Conservation (phyloP, 2,113 vertebrate species). For the Pluvianellus socialis region DNA sequence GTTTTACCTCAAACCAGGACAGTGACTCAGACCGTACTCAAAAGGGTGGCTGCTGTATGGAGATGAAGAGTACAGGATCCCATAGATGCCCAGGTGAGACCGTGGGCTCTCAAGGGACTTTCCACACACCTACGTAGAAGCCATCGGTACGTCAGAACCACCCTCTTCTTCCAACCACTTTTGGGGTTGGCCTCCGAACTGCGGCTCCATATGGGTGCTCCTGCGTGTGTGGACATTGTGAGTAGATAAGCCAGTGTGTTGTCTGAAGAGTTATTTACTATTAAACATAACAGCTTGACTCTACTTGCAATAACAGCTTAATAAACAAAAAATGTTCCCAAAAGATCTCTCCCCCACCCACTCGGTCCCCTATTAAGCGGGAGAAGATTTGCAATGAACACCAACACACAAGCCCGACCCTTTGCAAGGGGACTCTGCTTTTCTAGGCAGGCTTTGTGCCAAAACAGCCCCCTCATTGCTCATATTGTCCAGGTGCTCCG, state of each 20-base stretch:
- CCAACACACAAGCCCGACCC: not conserved
- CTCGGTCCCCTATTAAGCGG: fast-evolving
- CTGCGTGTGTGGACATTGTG: not conserved
- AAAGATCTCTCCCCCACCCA: not conserved
- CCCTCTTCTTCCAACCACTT: not conserved
- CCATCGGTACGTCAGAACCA: not conserved
- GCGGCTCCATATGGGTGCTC: not conserved
- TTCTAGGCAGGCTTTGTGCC: not conserved
- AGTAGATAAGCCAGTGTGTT: not conserved
- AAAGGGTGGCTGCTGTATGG: not conserved
- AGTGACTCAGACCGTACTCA: fast-evolving
- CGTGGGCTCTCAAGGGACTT: not conserved
- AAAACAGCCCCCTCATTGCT: not conserved
- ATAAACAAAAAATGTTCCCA: not conserved
- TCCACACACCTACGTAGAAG: not conserved
- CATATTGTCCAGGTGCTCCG: not conserved
- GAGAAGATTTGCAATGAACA: not conserved
- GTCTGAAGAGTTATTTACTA: not conserved
- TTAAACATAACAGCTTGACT: not conserved
- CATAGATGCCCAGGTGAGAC: not conserved
- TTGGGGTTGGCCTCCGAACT: not conserved
- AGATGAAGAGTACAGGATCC: not conserved
- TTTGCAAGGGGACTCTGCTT: not conserved
- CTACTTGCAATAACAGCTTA: not conserved
- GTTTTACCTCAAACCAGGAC: too few species aligned